Evolutionary conservation across 2,888 invertebrate genomes (phyloP).

Genomic region (Baccha elongata): DNA sequence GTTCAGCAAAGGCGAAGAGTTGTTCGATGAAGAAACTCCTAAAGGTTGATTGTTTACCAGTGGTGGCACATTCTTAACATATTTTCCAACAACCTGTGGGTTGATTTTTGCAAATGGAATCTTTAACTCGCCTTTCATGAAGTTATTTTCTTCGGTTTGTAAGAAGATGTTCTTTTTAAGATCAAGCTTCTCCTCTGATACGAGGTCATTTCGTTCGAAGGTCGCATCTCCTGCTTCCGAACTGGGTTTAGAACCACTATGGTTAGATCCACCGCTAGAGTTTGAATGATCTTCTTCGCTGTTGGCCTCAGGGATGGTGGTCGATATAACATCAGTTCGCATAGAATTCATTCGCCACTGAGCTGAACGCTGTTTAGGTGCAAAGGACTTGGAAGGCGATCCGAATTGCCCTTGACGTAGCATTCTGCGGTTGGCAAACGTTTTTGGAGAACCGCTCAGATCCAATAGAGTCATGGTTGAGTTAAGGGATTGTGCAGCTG

Average conservation of each 20-base stretch:
- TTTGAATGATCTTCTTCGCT: conserved; percentile 89
- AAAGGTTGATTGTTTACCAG: conserved; percentile 10
- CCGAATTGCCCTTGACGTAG: conserved; percentile 83
- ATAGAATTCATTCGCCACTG: conserved; percentile 84
- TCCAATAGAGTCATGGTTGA: conserved; percentile 87
- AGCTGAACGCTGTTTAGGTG: conserved; percentile 85
- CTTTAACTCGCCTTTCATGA: conserved; percentile 81
- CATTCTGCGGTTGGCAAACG: conserved; percentile 86
- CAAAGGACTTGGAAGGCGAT: conserved; percentile 84
- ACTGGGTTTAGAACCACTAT: conserved; percentile 84
- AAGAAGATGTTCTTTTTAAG: conserved; percentile 81
- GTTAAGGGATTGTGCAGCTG: conserved; percentile 75
- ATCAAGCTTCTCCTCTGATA: conserved; percentile 78
- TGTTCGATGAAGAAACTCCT: conserved; percentile 10
- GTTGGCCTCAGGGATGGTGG: conserved; percentile 92
- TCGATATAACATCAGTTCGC: conserved; percentile 91
- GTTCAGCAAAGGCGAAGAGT: conserved; percentile 10
- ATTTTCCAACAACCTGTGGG: conserved; percentile 27
- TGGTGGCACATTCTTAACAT: conserved; percentile 13
- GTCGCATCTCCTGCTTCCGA: conserved; percentile 78
- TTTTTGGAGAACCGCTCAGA: conserved; percentile 88
- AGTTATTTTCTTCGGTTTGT: conserved; percentile 82
- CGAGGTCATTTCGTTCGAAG: conserved; percentile 65
- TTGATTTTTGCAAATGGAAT: conserved; percentile 33
- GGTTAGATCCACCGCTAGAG: conserved; percentile 84